Conservation (phyloP, 2,113 vertebrate genomes). For the Cryptoleucopteryx plumbea region DNA sequence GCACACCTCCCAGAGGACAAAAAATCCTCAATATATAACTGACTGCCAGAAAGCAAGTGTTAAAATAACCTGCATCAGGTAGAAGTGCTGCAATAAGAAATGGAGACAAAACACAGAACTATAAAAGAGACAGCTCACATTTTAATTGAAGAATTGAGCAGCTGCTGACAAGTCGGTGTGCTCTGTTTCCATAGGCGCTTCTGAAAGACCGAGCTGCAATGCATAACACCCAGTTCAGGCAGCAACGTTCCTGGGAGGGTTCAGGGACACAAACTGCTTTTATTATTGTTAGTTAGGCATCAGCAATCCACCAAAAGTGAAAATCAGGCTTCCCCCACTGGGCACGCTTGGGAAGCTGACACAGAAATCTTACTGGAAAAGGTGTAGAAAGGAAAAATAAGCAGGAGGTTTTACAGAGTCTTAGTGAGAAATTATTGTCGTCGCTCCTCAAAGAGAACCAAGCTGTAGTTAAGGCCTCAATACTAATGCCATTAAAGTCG, state of each 20-base stretch:
- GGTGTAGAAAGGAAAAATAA: conserved; percentile 1
- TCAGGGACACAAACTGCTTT: conserved; percentile 19
- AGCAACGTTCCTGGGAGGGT: not conserved
- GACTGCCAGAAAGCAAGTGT: conserved; percentile 57
- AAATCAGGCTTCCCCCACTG: conserved; percentile 1
- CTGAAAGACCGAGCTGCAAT: not conserved
- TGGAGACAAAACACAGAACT: conserved; percentile 28
- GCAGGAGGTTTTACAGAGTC: not conserved
- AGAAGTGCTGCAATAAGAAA: conserved; percentile 26
- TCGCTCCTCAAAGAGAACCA: not conserved
- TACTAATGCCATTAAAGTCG: not conserved
- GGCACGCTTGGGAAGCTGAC: not conserved
- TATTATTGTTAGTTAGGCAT: conserved; percentile 32
- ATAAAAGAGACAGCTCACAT: conserved; percentile 45
- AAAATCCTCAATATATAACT: conserved; percentile 54
- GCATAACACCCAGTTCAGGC: not conserved
- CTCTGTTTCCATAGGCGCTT: not conserved
- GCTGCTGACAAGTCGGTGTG: not conserved
- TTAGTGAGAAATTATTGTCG: conserved; percentile 16
- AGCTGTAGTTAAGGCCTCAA: not conserved
- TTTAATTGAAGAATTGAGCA: conserved; percentile 60
- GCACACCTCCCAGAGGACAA: conserved; percentile 60
- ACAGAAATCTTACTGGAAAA: not conserved
- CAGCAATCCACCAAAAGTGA: conserved; percentile 7
- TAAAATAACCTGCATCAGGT: conserved; percentile 56